Base-by-base conservation (phyloP, 1,140 invertebrate species). In the Harlomillsia oculata region DNA sequence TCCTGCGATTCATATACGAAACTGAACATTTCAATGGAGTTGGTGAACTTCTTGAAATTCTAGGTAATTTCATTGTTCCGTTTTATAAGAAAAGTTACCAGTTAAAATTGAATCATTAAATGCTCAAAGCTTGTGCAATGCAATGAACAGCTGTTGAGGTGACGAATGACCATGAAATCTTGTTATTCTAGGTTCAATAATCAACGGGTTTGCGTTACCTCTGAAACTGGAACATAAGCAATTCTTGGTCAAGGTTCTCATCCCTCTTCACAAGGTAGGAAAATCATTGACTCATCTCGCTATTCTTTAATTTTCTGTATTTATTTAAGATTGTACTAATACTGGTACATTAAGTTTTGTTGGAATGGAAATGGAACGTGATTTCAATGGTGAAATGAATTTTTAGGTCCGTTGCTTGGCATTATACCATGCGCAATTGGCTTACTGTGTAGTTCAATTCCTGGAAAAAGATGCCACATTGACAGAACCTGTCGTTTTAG, bases 11-110 rank as follows among this genome's bases (percentile, higher is more conserved):
- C 79, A 93, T 99, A 66, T 99, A 99, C 77, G 96, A 99, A 80
- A 99, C 95, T 63, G 96, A 99, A 79, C 93, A 96, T 74, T 97
- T 98, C 74, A 99, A 99, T 76, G 96, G 96, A 63, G 91, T 99
- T 60, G 94, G 91, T 60, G 96, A 99, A 76, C 78, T 99, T 68
- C 78, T 99, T 68, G 96, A 99, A 82, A 99, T 99, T 73, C 80
- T 99, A 73, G 96, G 96, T 76, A 75, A 90, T 76, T 97, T 98
- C 76, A 98, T n/a, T n/a, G n/a, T n/a, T n/a, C n/a, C n/a, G n/a
- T n/a, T n/a, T n/a, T n/a, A n/a, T n/a, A n/a, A n/a, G n/a, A n/a
- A n/a, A n/a, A n/a, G n/a, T n/a, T n/a, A n/a, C n/a, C n/a, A n/a
- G n/a, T n/a, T n/a, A n/a, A n/a, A n/a, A n/a, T n/a, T n/a, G n/a